These are phyloP conservation scores for Myanophis thanlyinensis DNA, from an alignment of 2,113 vertebrate genomes.

Conservation along the genomic window DNA sequence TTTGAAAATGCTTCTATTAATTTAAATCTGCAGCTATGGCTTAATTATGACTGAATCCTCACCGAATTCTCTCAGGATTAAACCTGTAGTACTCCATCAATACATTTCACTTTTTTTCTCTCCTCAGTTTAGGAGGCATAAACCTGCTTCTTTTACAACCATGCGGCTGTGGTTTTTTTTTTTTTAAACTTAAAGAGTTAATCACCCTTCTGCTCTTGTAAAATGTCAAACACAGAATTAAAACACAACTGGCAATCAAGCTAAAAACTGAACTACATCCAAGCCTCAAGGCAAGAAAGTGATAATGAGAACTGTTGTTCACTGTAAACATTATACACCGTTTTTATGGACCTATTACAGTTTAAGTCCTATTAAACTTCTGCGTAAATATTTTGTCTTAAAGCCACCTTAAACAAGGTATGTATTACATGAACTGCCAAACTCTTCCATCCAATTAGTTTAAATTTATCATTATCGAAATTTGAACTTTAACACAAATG, in stretches of 20 bases:
- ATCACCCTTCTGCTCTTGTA: constrained; percentile 43
- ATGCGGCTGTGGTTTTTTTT: constrained; percentile 47
- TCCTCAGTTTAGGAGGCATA: constrained; percentile 54
- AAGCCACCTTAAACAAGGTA: constrained; percentile 47
- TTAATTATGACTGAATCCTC: constrained; percentile 80
- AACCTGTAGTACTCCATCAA: constrained; percentile 70
- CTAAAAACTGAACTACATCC: constrained; percentile 48
- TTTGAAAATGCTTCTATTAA: constrained; percentile 83
- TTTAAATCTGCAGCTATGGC: constrained; percentile 81
- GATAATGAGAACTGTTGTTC: constrained; percentile 42
- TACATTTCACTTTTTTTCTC: constrained; percentile 56
- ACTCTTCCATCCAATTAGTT: constrained; percentile 48
- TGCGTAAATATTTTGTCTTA: constrained; percentile 48
- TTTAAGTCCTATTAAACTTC: constrained; percentile 50
- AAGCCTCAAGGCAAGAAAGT: constrained; percentile 46
- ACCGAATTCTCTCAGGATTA: constrained; percentile 80
- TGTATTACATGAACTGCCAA: constrained; percentile 44
- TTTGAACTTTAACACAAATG: constrained; percentile 44
- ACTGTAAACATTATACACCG: constrained; percentile 48
- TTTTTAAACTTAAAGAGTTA: constrained; percentile 2
- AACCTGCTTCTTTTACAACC: constrained; percentile 60
- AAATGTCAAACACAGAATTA: constrained; percentile 30
- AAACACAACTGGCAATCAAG: constrained; percentile 45
- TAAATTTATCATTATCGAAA: constrained; percentile 50
- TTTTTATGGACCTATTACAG: constrained; percentile 50